Conservation (phyloP, 2,888 invertebrate species). For the Pandemis heparana region DNA sequence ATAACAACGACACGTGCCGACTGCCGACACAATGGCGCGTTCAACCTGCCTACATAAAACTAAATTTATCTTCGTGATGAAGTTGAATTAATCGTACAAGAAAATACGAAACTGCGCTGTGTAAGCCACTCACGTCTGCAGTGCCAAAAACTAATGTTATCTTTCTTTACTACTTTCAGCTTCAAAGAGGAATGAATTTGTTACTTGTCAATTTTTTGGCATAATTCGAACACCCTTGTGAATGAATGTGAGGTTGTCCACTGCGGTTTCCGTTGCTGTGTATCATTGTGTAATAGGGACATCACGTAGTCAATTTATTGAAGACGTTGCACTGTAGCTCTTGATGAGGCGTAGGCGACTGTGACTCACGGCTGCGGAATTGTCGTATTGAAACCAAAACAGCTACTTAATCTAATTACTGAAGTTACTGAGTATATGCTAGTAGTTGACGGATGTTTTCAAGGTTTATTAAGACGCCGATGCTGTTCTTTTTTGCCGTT, state of each 20-base stretch:
- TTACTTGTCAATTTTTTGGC: neutral
- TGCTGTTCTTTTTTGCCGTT: neutral
- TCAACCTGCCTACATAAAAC: constrained; percentile 21
- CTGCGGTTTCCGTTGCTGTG: neutral
- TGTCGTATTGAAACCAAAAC: constrained; percentile 3
- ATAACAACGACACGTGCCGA: constrained; percentile 21
- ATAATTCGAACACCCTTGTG: neutral
- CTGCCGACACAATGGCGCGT: constrained; percentile 15
- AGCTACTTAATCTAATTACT: neutral
- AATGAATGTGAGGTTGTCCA: neutral
- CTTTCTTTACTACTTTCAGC: too few species aligned
- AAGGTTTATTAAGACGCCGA: too few species aligned
- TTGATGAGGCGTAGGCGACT: constrained; percentile 6
- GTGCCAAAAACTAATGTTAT: too few species aligned
- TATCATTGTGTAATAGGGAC: neutral
- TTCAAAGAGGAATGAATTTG: too few species aligned
- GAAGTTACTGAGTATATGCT: neutral
- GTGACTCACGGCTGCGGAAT: constrained; percentile 3
- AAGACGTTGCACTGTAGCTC: neutral
- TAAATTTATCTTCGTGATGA: constrained; percentile 11
- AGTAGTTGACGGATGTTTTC: neutral
- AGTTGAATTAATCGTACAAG: neutral
- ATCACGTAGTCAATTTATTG: neutral
- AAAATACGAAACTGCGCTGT: neutral
- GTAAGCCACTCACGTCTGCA: too few species aligned